Percentiles rank a stretch among this genome's conserved stretches.
These are phyloP conservation scores for Thaumetopoea pityocampa DNA, from an alignment of 1,140 invertebrate genomes.

Conservation along the genomic window DNA sequence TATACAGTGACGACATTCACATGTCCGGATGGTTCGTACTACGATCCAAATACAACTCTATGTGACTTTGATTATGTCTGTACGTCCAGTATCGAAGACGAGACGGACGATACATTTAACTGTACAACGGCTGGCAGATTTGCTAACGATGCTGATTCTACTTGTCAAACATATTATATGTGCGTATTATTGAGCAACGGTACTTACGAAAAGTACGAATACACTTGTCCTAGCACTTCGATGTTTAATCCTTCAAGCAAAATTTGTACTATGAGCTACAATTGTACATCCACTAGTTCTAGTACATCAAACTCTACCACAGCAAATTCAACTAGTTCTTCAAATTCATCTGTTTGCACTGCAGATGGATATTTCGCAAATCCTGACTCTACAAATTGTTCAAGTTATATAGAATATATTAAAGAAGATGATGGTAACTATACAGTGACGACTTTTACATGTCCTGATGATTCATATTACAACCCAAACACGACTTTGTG, in stretches of 20 bases:
- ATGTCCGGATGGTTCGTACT: neutral
- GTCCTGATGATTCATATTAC: neutral
- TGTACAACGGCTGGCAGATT: too few relatives aligned
- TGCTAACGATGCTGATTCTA: too few relatives aligned
- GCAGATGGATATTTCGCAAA: neutral
- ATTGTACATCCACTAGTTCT: too few relatives aligned
- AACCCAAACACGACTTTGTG: neutral
- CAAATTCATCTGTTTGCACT: neutral
- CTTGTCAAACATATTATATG: too few relatives aligned
- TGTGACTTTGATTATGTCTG: conserved; percentile 5
- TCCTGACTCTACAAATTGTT: neutral
- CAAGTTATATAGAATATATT: conserved; percentile 2
- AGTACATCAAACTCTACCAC: neutral
- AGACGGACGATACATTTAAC: too few relatives aligned
- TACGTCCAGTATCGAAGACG: too few relatives aligned
- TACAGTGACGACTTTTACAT: neutral
- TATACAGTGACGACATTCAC: neutral
- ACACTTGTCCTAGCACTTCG: too few relatives aligned
- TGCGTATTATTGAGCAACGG: too few relatives aligned
- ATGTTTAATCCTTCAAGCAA: too few relatives aligned
- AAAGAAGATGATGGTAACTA: neutral
- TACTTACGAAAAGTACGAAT: too few relatives aligned
- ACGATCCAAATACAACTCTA: conserved; percentile 2
- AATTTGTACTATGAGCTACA: too few relatives aligned
- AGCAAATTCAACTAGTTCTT: neutral